These are phyloP conservation scores for Pelodiscus sinensis DNA, from an alignment of 2,113 vertebrate species.

Conservation along the genomic window DNA sequence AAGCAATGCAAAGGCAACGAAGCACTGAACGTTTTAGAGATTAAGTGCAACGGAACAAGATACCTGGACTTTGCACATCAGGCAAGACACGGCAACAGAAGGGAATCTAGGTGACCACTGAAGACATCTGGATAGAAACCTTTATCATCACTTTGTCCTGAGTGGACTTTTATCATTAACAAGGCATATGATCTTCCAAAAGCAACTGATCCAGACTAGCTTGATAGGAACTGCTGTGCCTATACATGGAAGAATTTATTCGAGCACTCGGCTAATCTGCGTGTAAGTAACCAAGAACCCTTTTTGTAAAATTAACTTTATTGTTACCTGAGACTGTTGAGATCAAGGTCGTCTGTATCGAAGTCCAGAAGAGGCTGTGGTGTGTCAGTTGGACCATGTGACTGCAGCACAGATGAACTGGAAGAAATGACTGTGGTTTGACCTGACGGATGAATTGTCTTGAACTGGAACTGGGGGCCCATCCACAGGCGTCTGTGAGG, in stretches of 20 bases:
- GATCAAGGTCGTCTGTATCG: constrained; percentile 95
- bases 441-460: constrained; percentile 97
- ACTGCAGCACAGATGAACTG: constrained; percentile 96
- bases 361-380: constrained; percentile 97
- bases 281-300: neutral
- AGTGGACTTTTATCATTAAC: neutral
- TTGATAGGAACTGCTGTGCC: neutral
- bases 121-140: neutral
- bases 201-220: neutral
- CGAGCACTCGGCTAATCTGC: neutral
- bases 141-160: neutral
- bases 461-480: constrained; percentile 99
- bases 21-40: neutral
- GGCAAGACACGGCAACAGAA: constrained; percentile 4
- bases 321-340: constrained; percentile 95
- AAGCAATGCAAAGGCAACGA: constrained; percentile 21
- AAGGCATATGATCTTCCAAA: fast-evolving
- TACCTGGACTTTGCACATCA: neutral
- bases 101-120: neutral
- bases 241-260: neutral
- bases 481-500: constrained; percentile 97
- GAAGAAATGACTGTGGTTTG: constrained; percentile 98
- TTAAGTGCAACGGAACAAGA: constrained; percentile 1
- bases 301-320: neutral
- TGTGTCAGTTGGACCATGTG: constrained; percentile 91